Base-by-base conservation (phyloP, 2,888 invertebrate species). In the Pemphredon lugubris region DNA sequence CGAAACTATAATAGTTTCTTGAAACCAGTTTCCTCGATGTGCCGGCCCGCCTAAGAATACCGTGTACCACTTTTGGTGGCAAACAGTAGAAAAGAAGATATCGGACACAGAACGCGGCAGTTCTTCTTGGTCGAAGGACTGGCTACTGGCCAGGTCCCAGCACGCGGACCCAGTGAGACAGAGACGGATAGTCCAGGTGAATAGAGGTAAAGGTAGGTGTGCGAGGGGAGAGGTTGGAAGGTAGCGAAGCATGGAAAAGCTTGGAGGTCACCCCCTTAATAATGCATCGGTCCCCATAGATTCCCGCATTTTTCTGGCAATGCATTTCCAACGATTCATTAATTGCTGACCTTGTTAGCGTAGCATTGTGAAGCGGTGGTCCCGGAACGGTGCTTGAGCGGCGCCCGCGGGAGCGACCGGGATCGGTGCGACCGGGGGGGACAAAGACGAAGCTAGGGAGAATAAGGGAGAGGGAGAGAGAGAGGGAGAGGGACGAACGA, bases 281-380 rank as follows among this genome's bases (percentile, higher is more conserved):
- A 74, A 77, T 74, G 74, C 72, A 69, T 79, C 64, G 69, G 60
- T 76, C 75, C 75, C 71, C 75, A 53, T 71, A 60, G 80, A 47
- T 55, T 67, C 48, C 32, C 74, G 71, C 79, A 83, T 81, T 82
- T 83, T 82, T 82, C 73, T 68, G 70, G 68, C 69, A 70, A 68
- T 70, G 65, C 75, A 67, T 70, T 71, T 47, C 73, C 73, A 73
- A 68, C 82, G 81, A 85, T 83, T 84, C 85, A 85, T 85, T 84
- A 85, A 84, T 85, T 84, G 84, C 81, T 84, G 84, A 85, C 83
- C 84, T 85, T 85, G 85, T 85, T 85, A 85, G 84, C 77, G 77
- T 58, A 48, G 81, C 74, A 85, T 85, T 85, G 85, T 85, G 73
- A 67, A 79, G 76, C 82, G 75, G 72, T 59, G 77, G 83, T 84